phyloP scores from a whole-genome alignment of 2,113 vertebrate species.

The Laticauda colubrina region DNA sequence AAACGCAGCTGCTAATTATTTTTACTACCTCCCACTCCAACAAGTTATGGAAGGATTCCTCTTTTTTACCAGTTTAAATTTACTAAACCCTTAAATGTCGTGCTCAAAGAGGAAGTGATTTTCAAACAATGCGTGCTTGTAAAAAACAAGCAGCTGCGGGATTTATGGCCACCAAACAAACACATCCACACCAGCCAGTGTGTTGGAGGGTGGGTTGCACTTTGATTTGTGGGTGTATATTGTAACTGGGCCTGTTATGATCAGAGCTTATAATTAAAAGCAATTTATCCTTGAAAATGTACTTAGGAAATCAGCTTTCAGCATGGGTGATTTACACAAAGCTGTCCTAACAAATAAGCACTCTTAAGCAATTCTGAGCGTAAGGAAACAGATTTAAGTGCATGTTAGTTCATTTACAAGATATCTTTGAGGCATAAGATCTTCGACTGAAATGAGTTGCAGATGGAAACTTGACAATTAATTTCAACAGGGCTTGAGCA shows the following conservation, averaged over 20 bases:
- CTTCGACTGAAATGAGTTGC: not conserved
- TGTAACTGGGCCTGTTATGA: not conserved
- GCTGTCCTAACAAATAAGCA: not conserved
- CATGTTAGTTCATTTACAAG: not conserved
- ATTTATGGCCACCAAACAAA: constrained; percentile 28
- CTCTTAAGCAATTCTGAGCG: not conserved
- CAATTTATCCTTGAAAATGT: not conserved
- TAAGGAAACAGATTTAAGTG: not conserved
- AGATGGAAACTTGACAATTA: not conserved
- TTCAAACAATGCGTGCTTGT: constrained; percentile 30
- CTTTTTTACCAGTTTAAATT: not conserved
- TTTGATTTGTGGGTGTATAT: not conserved
- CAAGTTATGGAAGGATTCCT: not conserved
- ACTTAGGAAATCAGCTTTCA: not conserved
- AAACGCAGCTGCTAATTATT: not conserved
- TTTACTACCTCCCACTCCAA: not conserved
- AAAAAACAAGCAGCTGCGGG: constrained; percentile 30
- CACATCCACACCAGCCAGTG: not conserved
- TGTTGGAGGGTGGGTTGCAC: not conserved
- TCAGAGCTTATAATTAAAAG: not conserved
- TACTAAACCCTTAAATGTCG: constrained; percentile 10
- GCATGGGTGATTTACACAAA: not conserved
- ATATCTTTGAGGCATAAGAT: not conserved
- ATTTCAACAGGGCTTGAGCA: not conserved
- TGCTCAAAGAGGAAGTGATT: constrained; percentile 29